Evolutionary conservation across 2,888 invertebrate genomes (phyloP), one percentile per base, ranked within the genome.

Genomic region (Erebia epiphron): DNA sequence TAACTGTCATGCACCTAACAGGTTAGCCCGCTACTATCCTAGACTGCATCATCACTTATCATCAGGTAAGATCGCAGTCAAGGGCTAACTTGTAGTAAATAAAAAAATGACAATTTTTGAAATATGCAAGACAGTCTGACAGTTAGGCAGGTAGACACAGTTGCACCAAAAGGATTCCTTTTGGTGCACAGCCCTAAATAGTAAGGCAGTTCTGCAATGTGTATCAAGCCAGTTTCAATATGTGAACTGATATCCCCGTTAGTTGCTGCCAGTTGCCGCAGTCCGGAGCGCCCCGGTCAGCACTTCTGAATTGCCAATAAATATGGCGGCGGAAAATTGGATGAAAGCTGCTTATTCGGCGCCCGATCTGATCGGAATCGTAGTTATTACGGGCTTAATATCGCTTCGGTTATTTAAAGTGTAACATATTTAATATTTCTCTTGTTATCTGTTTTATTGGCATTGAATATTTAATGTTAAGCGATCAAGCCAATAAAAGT

Each of bases 281-380:
- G 64, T 65, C 21, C n/a, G 26, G 50, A 21, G 56, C 60, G 41
- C 43, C 58, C 67, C 50, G 71, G 71, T 73, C 68, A 72, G 69
- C 72, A 67, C 64, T 73, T 76, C 64, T 73, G 64, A 60, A 74
- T 71, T 68, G 80, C 85, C 86, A 88, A 90, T 91, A 91, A 90
- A 90, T 90, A 89, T 91, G 88, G 87, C 84, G 79, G 78, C 79
- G 83, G 86, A 86, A 90, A 89, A 90, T 91, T 90, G 89, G 86
- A 86, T 79, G 76, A 83, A 86, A 87, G 86, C 85, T 75, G 76
- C 75, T 77, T 75, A 77, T 68, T 75, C 72, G 65, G 73, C 72
- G 66, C 62, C 73, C 69, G 62, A 68, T 72, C 65, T 60, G 69
- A 63, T 66, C 67, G 61, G 68, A 58, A 35, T 54, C 66, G 62